A percentile compares a stretch with the other conserved stretches of the same genome.
phyloP scores from a whole-genome alignment of 2,888 invertebrate species.

The Cephus pygmeus region DNA sequence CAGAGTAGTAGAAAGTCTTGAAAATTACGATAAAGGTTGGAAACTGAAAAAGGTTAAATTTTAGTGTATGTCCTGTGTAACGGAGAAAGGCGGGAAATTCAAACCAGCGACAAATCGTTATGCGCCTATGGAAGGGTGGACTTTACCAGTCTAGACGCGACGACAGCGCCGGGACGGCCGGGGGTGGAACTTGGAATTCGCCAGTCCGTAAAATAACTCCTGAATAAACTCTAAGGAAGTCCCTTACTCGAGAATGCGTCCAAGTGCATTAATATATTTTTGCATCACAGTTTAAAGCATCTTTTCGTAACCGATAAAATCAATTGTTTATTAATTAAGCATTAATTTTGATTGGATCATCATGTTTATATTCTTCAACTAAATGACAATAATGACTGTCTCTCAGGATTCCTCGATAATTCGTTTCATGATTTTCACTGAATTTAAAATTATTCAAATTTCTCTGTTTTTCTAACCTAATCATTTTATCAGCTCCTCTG shows the following conservation, averaged over 20 bases:
- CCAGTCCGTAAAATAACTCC: background rate
- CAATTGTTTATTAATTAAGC: too few relatives aligned
- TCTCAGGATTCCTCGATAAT: background rate
- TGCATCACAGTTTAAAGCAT: background rate
- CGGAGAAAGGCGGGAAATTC: background rate
- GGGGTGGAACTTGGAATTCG: background rate
- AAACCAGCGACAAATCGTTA: background rate
- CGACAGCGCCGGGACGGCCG: background rate
- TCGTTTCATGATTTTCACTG: background rate
- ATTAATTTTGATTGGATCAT: too few relatives aligned
- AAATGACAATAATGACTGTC: too few relatives aligned
- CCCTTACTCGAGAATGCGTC: background rate
- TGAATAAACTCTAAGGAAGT: background rate
- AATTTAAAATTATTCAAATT: background rate
- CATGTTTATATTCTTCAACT: too few relatives aligned
- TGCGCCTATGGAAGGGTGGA: background rate
- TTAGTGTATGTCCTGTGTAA: background rate
- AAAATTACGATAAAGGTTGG: background rate
- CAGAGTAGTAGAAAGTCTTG: background rate
- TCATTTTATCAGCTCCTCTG: background rate
- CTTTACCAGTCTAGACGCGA: background rate
- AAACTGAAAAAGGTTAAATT: background rate
- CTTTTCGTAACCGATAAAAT: too few relatives aligned
- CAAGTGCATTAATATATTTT: background rate
- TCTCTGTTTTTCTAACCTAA: background rate